These are phyloP conservation scores for Plotosus lineatus DNA, from an alignment of 2,113 vertebrate genomes.

Conservation along the genomic window DNA sequence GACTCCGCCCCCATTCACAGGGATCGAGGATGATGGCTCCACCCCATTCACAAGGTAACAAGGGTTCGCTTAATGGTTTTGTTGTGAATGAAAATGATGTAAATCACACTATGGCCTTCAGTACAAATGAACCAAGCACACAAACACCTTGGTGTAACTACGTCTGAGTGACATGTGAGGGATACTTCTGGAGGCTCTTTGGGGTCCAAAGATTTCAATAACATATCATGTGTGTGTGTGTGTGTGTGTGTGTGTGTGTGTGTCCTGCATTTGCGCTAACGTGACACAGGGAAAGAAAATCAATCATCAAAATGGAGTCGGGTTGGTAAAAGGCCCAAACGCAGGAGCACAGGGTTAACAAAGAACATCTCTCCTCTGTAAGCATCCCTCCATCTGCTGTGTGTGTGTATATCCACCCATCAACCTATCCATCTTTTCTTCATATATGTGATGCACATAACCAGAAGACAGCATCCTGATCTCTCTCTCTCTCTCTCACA, in stretches of 20 bases:
- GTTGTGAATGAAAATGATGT: background rate
- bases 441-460: background rate
- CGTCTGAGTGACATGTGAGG: too few relatives aligned
- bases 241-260: slow-evolving; percentile 26
- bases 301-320: slow-evolving; percentile 38
- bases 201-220: background rate
- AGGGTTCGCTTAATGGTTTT: background rate
- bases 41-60: background rate
- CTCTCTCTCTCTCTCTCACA: too few relatives aligned
- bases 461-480: background rate
- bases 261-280: slow-evolving; percentile 23
- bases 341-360: slow-evolving; percentile 24
- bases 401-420: background rate
- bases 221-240: background rate
- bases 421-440: background rate
- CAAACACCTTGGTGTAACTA: too few relatives aligned
- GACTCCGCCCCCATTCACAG: background rate
- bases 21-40: background rate
- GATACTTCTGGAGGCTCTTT: background rate
- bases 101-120: background rate
- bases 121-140: background rate
- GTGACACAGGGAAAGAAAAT: slow-evolving; percentile 37
- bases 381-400: slow-evolving; percentile 44
- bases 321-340: slow-evolving; percentile 31
- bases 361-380: slow-evolving; percentile 51